phyloP scores from a whole-genome alignment of 1,140 invertebrate species.

The Temnothorax nylanderi region DNA sequence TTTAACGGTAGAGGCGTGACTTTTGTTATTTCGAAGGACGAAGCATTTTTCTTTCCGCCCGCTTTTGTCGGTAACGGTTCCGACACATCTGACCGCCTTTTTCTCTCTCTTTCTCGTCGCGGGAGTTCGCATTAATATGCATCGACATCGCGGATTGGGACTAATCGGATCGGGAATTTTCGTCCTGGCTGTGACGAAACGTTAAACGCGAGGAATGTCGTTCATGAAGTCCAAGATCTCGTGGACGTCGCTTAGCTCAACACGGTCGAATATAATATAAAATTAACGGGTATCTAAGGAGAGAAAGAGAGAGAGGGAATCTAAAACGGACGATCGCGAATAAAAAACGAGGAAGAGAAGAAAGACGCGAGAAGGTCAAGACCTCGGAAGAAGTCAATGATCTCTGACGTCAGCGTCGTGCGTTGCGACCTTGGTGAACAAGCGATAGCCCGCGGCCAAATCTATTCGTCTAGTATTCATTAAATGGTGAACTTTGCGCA shows the following conservation, averaged over 20 bases:
- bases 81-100: neutral
- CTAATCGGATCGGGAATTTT: neutral
- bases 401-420: slow-evolving; percentile 80
- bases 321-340: neutral
- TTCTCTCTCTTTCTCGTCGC: no score
- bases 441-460: slow-evolving; percentile 75
- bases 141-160: neutral
- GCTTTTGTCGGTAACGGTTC: slow-evolving; percentile 42
- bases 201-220: neutral
- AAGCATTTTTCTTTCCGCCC: slow-evolving; percentile 27
- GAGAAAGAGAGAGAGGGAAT: neutral
- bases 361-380: slow-evolving; percentile 75
- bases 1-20: slow-evolving; percentile 50
- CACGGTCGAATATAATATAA: slow-evolving; percentile 42
- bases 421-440: slow-evolving; percentile 81
- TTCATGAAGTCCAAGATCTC: neutral
- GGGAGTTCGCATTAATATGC: slow-evolving; percentile 16
- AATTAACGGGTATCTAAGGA: slow-evolving; percentile 12
- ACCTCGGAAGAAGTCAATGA: slow-evolving; percentile 80
- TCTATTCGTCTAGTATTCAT: slow-evolving; percentile 73
- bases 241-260: neutral
- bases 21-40: slow-evolving; percentile 48
- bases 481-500: slow-evolving; percentile 4
- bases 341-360: slow-evolving; percentile 5
- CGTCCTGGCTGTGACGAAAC: neutral